Evolutionary conservation across 2,113 vertebrate genomes (phyloP).

Genomic region (Ptilonorhynchus violaceus): DNA sequence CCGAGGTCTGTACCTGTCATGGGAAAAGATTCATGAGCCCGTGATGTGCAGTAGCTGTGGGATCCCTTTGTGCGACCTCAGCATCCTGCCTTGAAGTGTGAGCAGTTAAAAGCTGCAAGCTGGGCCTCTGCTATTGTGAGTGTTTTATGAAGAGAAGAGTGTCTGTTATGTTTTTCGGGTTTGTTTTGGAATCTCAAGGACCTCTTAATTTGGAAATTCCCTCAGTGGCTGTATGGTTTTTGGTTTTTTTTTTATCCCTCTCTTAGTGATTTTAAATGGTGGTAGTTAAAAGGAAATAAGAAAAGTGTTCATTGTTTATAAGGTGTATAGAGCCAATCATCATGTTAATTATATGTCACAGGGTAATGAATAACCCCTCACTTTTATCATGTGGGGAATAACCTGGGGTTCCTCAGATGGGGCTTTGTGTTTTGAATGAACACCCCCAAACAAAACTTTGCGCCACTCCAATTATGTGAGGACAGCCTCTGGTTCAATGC

Average conservation of each 20-base stretch:
- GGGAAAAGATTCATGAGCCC: neutral
- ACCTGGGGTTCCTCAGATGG: neutral
- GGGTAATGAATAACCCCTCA: neutral
- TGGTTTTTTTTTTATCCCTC: neutral
- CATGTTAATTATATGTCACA: neutral
- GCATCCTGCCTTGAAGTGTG: neutral
- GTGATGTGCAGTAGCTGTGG: neutral
- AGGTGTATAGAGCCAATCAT: neutral
- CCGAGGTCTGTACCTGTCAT: constrained; percentile 29
- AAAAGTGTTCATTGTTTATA: neutral
- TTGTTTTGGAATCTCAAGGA: constrained; percentile 8
- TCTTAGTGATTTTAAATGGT: neutral
- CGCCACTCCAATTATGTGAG: neutral
- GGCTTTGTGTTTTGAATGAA: constrained; percentile 22
- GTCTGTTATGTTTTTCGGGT: neutral
- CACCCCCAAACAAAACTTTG: constrained; percentile 16
- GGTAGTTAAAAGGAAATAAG: neutral
- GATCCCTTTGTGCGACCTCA: neutral
- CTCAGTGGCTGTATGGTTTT: neutral
- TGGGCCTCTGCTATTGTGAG: neutral
- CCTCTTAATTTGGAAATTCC: constrained; percentile 21
- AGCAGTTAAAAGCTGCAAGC: neutral
- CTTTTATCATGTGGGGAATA: neutral
- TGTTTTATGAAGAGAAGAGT: neutral
- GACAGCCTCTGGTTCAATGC: constrained; percentile 32